These are phyloP conservation scores for Leptoclinus maculatus DNA, from an alignment of 2,797 vertebrate species.

Conservation along the genomic window DNA sequence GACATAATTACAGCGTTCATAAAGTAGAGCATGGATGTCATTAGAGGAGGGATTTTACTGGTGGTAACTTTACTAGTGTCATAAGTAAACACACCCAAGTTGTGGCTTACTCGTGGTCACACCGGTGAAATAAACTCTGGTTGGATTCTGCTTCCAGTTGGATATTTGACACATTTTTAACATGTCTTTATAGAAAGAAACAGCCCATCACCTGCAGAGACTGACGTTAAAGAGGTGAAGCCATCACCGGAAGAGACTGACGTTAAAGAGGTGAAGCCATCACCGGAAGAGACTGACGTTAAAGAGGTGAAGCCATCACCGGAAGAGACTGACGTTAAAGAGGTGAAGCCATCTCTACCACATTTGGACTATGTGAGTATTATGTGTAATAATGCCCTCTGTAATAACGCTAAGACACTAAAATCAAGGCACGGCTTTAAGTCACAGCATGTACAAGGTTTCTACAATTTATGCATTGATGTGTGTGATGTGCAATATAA, in stretches of 20 bases:
- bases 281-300: neutral
- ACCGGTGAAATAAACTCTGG: neutral
- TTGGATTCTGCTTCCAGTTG: neutral
- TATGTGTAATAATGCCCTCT: neutral
- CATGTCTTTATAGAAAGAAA: slow-evolving; percentile 21
- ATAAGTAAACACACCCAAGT: neutral
- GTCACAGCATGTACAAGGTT: neutral
- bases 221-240: neutral
- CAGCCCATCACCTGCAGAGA: neutral
- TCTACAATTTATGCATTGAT: neutral
- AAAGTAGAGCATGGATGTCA: neutral
- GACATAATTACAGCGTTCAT: too few species aligned
- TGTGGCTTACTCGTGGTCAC: neutral
- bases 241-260: neutral
- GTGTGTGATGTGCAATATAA: neutral
- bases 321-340: neutral
- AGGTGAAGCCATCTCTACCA: neutral
- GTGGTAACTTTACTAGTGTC: neutral
- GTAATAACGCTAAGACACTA: neutral
- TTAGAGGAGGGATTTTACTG: neutral
- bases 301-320: neutral
- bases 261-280: neutral
- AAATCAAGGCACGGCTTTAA: neutral
- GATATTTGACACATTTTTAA: neutral
- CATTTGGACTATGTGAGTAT: slow-evolving; percentile 42